Base-by-base conservation (phyloP, 2,888 invertebrate genomes). In the Drosophila suboccidentalis region DNA sequence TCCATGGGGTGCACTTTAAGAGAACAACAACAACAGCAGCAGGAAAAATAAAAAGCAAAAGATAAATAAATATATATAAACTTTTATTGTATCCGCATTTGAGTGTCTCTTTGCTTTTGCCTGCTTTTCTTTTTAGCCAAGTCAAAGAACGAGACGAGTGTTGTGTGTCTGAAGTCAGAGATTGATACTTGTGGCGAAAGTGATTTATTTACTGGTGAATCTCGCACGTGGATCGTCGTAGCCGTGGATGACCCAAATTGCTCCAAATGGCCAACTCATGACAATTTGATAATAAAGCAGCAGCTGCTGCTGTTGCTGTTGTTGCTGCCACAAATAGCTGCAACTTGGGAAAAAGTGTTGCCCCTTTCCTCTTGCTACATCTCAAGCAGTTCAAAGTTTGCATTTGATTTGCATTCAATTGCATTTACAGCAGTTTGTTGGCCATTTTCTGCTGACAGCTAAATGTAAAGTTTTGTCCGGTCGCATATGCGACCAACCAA, bases 21-120 rank as follows among this genome's bases (percentile, higher is more conserved):
- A 67, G 72, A 53, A 22, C 4, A 29, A 74, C 47, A 64, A 64
- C 51, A 75, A 62, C 58, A 50, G 32, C 68, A 49, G 47, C 58
- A 50, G 34, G 60, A 17, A 50, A 60, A 32, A 22, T 10, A 43
- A 6, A 29, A 53, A 46, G 41, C 15, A 36, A 22, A 55, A 51
- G 57, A 57, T 46, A 50, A 26, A 60, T 49, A 54, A 44, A 74
- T 66, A 61, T 60, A 65, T 78, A 79, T 70, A 80, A 82, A 86
- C 74, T 86, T 88, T 86, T 86, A 86, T 86, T 86, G 89, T 86
- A 86, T 86, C 87, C 88, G 86, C 86, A 86, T 88, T 88, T 86
- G 78, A 82, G 84, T 88, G 78, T 85, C 87, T 80, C 72, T 64
- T 80, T 60, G 69, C 80, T 71, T 75, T 66, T 54, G 57, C 38